These are phyloP conservation scores for Prunella fulvescens DNA, from an alignment of 2,113 vertebrate genomes.

Conservation along the genomic window DNA sequence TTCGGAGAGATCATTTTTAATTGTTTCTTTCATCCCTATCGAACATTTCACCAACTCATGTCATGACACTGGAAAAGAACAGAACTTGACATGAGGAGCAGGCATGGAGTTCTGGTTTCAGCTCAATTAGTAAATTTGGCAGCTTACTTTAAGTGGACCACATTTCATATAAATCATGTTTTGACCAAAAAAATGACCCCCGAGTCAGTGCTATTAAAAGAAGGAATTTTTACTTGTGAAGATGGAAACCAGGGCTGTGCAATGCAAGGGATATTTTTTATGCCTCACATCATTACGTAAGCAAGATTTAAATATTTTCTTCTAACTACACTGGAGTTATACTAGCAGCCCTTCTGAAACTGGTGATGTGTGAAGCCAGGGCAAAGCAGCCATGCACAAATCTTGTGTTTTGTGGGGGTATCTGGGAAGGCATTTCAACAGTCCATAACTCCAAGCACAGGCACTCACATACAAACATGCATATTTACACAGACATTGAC, in stretches of 20 bases:
- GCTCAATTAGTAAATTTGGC: neutral
- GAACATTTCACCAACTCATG: neutral
- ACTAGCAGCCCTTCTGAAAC: neutral
- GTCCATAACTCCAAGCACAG: neutral
- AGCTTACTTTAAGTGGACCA: neutral
- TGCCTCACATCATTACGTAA: neutral
- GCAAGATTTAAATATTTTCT: neutral
- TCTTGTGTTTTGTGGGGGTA: neutral
- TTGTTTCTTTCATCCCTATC: neutral
- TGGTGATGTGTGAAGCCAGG: neutral
- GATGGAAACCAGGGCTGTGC: neutral
- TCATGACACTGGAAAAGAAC: neutral
- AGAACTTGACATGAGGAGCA: neutral
- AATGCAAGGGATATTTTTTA: neutral
- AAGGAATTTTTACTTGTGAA: neutral
- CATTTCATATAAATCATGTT: neutral
- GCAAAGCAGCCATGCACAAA: neutral
- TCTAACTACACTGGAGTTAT: neutral
- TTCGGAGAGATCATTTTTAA: neutral
- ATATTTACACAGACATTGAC: neutral
- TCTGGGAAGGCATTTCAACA: neutral
- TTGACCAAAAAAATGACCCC: neutral
- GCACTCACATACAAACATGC: accelerated
- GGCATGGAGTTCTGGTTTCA: neutral
- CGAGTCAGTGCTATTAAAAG: neutral